Conservation (phyloP, 2,113 vertebrate species). For the Cyprinodon tularosa region DNA sequence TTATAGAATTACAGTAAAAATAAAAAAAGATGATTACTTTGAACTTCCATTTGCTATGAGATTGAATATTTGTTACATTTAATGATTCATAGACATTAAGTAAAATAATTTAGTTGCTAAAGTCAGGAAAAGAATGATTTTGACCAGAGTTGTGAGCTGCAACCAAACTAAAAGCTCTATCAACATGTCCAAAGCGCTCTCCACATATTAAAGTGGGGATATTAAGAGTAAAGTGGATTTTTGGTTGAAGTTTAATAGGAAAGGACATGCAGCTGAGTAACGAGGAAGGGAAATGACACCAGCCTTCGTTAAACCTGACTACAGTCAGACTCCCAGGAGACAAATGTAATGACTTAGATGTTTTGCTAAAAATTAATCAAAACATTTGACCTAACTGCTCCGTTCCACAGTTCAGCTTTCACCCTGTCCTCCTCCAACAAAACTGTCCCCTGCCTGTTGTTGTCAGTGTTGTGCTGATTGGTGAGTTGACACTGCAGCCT, state of each 20-base stretch:
- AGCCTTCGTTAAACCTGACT: conserved; percentile 51
- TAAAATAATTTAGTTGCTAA: not conserved
- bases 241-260: conserved; percentile 46
- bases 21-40: too few relatives aligned
- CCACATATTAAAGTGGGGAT: conserved; percentile 34
- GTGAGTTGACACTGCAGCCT: conserved; percentile 22
- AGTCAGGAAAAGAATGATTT: not conserved
- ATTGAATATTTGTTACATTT: not conserved
- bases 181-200: conserved; percentile 31
- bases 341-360: conserved; percentile 55
- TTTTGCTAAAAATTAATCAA: conserved; percentile 44
- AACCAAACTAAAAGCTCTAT: conserved; percentile 20
- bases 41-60: too few relatives aligned
- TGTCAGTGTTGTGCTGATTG: not conserved
- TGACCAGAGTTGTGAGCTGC: not conserved
- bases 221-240: conserved; percentile 51
- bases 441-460: conserved; percentile 16
- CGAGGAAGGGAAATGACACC: conserved; percentile 63
- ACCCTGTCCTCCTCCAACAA: conserved; percentile 47
- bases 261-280: conserved; percentile 51
- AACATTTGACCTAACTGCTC: conserved; percentile 26
- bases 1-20: too few relatives aligned
- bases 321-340: conserved; percentile 34
- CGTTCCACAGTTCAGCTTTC: not conserved
- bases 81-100: not conserved